phyloP scores from a whole-genome alignment of 2,113 vertebrate genomes.

The Steatornis caripensis region DNA sequence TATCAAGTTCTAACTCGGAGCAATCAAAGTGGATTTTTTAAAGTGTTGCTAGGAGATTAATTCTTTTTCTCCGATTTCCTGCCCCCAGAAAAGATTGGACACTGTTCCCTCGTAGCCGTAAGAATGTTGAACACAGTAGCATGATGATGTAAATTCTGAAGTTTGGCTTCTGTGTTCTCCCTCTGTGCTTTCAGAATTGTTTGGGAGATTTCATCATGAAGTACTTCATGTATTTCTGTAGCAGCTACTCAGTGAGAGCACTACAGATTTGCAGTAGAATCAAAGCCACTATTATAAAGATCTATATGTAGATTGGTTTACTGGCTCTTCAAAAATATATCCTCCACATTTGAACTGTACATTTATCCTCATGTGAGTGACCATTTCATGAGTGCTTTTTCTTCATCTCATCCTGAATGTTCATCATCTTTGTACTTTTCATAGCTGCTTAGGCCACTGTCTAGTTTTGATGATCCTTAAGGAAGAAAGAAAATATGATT shows the following conservation, averaged over 20 bases:
- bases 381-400: neutral
- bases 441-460: neutral
- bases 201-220: neutral
- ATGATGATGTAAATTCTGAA: neutral
- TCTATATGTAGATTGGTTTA: neutral
- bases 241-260: neutral
- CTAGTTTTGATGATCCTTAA: neutral
- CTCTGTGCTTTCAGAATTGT: neutral
- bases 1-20: neutral
- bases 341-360: neutral
- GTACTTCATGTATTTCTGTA: neutral
- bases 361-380: neutral
- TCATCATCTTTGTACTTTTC: neutral
- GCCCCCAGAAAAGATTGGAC: neutral
- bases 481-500: neutral
- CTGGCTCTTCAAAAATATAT: neutral
- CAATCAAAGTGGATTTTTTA: neutral
- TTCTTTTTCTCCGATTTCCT: neutral
- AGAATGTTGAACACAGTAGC: neutral
- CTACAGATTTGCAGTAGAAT: neutral
- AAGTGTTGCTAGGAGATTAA: neutral
- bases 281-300: neutral
- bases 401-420: neutral
- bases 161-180: neutral
- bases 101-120: neutral